Percentiles rank a stretch among this genome's conserved stretches.
Evolutionary conservation across 2,797 vertebrate genomes (phyloP).

Genomic region (Salarias fasciatus): DNA sequence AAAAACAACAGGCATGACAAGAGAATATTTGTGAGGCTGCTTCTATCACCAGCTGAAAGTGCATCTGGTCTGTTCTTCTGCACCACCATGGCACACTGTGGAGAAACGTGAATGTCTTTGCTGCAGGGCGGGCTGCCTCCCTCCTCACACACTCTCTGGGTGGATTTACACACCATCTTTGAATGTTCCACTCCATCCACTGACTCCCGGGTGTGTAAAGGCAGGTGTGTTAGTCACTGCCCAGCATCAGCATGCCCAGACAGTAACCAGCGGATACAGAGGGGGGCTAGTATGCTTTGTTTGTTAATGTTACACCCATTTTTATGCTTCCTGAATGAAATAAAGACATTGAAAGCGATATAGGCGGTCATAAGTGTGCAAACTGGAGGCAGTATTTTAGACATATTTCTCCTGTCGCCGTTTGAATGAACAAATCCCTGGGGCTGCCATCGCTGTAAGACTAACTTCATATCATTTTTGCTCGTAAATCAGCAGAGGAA

Average conservation of each 20-base stretch:
- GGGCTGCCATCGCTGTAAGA: slow-evolving; percentile 57
- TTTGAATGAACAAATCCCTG: slow-evolving; percentile 54
- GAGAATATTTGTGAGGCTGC: slow-evolving; percentile 1
- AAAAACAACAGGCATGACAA: slow-evolving; percentile 13
- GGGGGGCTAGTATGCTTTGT: slow-evolving; percentile 29
- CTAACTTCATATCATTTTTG: slow-evolving; percentile 42
- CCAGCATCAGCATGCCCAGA: slow-evolving; percentile 32
- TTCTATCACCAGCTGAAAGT: slow-evolving; percentile 39
- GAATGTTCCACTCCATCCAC: slow-evolving; percentile 13
- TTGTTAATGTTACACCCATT: slow-evolving; percentile 35
- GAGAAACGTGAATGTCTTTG: slow-evolving; percentile 52
- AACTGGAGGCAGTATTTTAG: not conserved
- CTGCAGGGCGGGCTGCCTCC: slow-evolving; percentile 69
- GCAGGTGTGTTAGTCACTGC: slow-evolving; percentile 56
- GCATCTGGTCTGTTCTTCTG: slow-evolving; percentile 39
- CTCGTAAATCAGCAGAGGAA: slow-evolving; percentile 40
- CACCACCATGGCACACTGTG: slow-evolving; percentile 22
- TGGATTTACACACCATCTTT: slow-evolving; percentile 47
- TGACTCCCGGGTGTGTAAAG: slow-evolving; percentile 44
- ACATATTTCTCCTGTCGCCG: slow-evolving; percentile 52
- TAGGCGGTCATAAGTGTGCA: slow-evolving; percentile 15
- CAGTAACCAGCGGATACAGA: slow-evolving; percentile 15
- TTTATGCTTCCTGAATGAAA: slow-evolving; percentile 11
- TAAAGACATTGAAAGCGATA: slow-evolving; percentile 8
- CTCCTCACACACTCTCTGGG: slow-evolving; percentile 27